Evolutionary conservation across 2,797 vertebrate species (phyloP).

Genomic region (Sebastes iracundus): DNA sequence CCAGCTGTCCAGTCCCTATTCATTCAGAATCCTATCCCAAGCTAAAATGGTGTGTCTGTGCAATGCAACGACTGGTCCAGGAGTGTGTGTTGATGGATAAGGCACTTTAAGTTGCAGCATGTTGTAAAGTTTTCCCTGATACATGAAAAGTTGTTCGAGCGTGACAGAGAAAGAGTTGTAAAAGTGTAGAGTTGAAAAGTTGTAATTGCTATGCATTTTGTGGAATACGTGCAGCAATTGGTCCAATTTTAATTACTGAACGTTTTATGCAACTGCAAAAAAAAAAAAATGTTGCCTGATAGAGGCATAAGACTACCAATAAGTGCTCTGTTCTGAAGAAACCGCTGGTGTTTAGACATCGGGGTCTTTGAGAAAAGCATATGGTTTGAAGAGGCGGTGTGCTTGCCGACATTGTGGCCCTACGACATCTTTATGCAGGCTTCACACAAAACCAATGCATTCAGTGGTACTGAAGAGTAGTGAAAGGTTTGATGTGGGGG

Average conservation of each 20-base stretch:
- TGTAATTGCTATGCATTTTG: background rate
- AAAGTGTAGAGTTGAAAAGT: background rate
- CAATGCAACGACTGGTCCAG: constrained; percentile 6
- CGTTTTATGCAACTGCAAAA: background rate
- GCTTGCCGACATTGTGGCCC: background rate
- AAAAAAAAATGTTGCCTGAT: background rate
- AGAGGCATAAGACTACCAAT: background rate
- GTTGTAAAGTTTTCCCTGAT: background rate
- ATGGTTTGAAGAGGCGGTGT: background rate
- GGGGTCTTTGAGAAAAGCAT: background rate
- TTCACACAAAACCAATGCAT: background rate
- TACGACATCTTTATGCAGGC: background rate
- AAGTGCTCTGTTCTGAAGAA: background rate
- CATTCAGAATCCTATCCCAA: constrained; percentile 6
- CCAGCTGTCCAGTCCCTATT: constrained; percentile 20
- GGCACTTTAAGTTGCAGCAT: constrained; percentile 9
- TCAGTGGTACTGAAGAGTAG: background rate
- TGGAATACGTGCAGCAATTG: background rate
- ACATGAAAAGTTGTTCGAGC: background rate
- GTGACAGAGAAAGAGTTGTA: background rate
- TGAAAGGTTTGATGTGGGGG: background rate
- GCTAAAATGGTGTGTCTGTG: constrained; percentile 14
- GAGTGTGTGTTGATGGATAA: background rate
- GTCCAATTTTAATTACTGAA: background rate
- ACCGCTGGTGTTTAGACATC: background rate